Evolutionary conservation across 2,113 vertebrate genomes (phyloP).

Genomic region (Pedetes capensis): DNA sequence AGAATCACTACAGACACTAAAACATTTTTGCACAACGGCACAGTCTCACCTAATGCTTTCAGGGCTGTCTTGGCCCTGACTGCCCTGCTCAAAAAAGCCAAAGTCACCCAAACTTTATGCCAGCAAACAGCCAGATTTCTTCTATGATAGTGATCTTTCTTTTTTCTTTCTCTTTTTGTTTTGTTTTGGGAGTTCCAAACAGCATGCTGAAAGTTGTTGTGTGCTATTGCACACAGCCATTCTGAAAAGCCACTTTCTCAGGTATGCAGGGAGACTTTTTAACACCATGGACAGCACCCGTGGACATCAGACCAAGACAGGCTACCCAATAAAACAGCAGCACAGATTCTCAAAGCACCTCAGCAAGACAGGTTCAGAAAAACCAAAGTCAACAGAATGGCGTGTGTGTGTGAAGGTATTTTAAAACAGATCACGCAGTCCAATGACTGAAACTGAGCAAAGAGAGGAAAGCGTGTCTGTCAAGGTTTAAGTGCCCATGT

Average conservation of each 20-base stretch:
- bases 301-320: rapidly evolving
- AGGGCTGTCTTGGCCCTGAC: not conserved
- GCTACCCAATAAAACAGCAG: not conserved
- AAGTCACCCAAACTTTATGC: not conserved
- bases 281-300: not conserved
- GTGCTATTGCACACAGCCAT: not conserved
- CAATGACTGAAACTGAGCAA: not conserved
- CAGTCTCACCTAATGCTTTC: no score
- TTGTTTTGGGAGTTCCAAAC: no score
- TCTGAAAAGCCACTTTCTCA: not conserved
- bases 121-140: not conserved
- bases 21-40: not conserved
- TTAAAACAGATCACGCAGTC: not conserved
- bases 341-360: not conserved
- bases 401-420: not conserved
- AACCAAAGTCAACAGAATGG: not conserved
- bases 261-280: not conserved
- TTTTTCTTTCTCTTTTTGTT: not conserved
- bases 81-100: not conserved
- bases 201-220: not conserved
- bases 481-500: not conserved
- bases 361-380: not conserved
- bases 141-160: no score
- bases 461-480: not conserved
- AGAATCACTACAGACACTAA: no score